Evolutionary conservation across 2,113 vertebrate species (phyloP), one percentile per base, ranked within the genome.

Genomic region (Bucco capensis): DNA sequence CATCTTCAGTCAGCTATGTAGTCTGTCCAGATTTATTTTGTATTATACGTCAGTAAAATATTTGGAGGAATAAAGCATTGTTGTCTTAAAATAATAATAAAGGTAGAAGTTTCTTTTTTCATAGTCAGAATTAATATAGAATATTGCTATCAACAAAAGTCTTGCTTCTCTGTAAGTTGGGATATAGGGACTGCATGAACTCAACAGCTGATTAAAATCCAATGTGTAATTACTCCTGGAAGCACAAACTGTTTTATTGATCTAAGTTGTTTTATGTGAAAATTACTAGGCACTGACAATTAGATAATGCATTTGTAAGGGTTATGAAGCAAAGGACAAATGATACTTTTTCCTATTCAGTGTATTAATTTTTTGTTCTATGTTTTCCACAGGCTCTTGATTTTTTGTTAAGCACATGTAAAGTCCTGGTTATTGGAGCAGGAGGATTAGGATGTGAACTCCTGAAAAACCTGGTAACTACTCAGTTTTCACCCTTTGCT

Each of bases 381-480:
- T 74, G 19, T 97, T 91, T 94, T 81, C 97, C 67, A 27, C 96
- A 99, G 99, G 98, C 97, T 24, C 98, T 99, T 74, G 98, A 98
- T 83, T 99, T 99, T 98, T 97, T 99, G 91, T 97, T 99, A 93
- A 98, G 98, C 93, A 98, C 98, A 72, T 99, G 99, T 98, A 99
- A 98, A 98, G 98, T 99, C 92, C 97, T 99, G 86, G 98, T 99
- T 90, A 98, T 99, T 95, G 99, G 99, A 96, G 98, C 99, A 92
- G 99, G 98, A 88, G 99, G 99, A 93, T 98, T 99, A 96, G 99
- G 99, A 97, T 99, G 99, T 90, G 99, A 99, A 96, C 98, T 99
- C 84, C 98, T 99, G 74, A 99, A 99, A 98, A 98, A 99, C 96
- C 97, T 99, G 99, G 99, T 99, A 99, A 98, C 96, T 90, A 46